phyloP scores from a whole-genome alignment of 2,888 invertebrate genomes.

The Poecilus cupreus region DNA sequence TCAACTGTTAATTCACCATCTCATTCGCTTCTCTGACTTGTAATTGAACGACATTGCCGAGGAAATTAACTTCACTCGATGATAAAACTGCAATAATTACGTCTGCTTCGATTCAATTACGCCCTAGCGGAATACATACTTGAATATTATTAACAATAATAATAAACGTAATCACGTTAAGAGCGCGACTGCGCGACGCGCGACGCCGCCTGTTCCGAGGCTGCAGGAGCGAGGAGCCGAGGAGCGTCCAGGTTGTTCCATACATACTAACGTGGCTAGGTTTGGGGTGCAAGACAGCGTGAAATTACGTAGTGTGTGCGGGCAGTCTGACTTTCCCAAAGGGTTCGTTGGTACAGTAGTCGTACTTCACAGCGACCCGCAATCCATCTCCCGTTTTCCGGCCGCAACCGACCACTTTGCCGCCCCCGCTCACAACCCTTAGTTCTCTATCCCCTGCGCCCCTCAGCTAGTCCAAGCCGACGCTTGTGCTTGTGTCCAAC shows the following conservation, averaged over 20 bases:
- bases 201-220: not conserved
- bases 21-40: slow-evolving; percentile 43
- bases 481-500: slow-evolving; percentile 21
- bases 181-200: not conserved
- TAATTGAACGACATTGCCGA: slow-evolving; percentile 55
- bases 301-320: slow-evolving; percentile 72
- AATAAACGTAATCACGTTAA: slow-evolving; percentile 25
- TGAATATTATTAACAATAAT: slow-evolving; percentile 43
- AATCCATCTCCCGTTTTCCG: slow-evolving; percentile 58
- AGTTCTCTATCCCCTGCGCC: not conserved
- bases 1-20: slow-evolving; percentile 42
- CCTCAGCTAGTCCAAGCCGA: not conserved
- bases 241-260: slow-evolving; percentile 26
- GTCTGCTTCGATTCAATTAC: slow-evolving; percentile 54
- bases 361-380: slow-evolving; percentile 59
- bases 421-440: not conserved
- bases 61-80: slow-evolving; percentile 51
- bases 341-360: slow-evolving; percentile 54
- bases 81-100: slow-evolving; percentile 56
- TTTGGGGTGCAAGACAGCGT: slow-evolving; percentile 77
- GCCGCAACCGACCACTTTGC: slow-evolving; percentile 54
- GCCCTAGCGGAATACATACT: not conserved
- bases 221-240: not conserved
- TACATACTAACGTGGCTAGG: slow-evolving; percentile 63
- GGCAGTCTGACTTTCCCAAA: slow-evolving; percentile 60